phyloP scores from a whole-genome alignment of 1,140 invertebrate genomes.

The Leptopilina boulardi region DNA sequence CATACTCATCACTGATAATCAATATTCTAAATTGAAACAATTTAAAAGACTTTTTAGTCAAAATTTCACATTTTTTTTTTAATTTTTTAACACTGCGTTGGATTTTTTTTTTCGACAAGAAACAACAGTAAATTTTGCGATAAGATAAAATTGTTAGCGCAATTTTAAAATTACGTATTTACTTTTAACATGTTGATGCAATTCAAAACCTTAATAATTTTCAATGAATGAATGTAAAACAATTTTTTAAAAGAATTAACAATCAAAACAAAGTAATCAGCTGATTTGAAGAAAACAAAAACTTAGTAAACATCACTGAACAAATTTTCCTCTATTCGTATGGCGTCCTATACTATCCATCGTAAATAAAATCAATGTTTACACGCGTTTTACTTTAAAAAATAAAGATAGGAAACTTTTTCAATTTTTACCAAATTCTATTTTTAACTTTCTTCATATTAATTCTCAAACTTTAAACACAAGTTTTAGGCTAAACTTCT shows the following conservation, averaged over 20 bases:
- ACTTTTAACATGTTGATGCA: background rate
- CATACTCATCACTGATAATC: background rate
- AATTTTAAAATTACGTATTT: slow-evolving; percentile 22
- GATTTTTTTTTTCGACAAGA: background rate
- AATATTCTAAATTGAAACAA: background rate
- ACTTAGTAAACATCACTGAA: background rate
- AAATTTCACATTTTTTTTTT: background rate
- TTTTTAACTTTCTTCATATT: background rate
- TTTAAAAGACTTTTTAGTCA: background rate
- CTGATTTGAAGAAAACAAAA: background rate
- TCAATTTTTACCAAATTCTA: background rate
- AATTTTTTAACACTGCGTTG: background rate
- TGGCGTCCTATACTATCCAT: background rate
- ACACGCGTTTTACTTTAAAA: background rate
- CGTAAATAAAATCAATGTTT: slow-evolving; percentile 18
- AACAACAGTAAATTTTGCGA: slow-evolving; percentile 24
- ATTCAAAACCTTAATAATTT: background rate
- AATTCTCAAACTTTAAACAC: background rate
- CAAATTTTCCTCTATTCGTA: background rate
- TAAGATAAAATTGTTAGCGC: slow-evolving; percentile 36
- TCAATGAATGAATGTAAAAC: background rate
- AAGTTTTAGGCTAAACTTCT: background rate
- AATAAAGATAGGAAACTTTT: background rate
- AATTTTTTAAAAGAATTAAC: background rate
- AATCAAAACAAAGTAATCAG: background rate